These are phyloP conservation scores for Ciconia boyciana DNA, from an alignment of 2,113 vertebrate species.

Conservation along the genomic window DNA sequence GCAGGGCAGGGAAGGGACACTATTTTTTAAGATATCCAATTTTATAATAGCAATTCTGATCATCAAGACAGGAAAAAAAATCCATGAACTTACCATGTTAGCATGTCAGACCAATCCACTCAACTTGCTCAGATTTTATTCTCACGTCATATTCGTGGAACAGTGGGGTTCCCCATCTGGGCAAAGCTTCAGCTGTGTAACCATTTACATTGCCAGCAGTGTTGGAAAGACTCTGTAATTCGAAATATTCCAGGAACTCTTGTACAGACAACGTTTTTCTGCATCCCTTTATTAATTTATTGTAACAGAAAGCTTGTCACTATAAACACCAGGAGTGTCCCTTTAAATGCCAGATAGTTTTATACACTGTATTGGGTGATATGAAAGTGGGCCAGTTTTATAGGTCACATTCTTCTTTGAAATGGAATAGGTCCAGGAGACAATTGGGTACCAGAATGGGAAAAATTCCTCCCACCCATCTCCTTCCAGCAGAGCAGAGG, in stretches of 20 bases:
- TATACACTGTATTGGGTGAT: not conserved
- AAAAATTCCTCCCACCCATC: slow-evolving; percentile 41
- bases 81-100: not conserved
- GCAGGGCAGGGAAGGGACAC: not conserved
- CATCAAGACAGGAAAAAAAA: not conserved
- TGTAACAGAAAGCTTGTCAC: not conserved
- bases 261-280: not conserved
- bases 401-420: slow-evolving; percentile 23
- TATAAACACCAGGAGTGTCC: not conserved
- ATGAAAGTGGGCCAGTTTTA: slow-evolving; percentile 33
- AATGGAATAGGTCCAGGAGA: slow-evolving; percentile 2
- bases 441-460: not conserved
- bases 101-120: not conserved
- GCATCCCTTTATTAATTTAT: not conserved
- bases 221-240: not conserved
- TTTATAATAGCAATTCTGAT: not conserved
- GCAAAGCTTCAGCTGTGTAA: not conserved
- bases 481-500: slow-evolving; percentile 41
- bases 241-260: not conserved
- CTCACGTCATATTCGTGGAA: not conserved
- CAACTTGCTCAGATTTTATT: not conserved
- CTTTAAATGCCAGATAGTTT: not conserved
- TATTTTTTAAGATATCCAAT: not conserved
- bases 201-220: not conserved
- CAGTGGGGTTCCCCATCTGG: not conserved